A percentile compares a stretch with the other conserved stretches of the same genome.
These are phyloP conservation scores for Hypomecis punctinalis DNA, from an alignment of 2,888 invertebrate genomes.

Conservation along the genomic window DNA sequence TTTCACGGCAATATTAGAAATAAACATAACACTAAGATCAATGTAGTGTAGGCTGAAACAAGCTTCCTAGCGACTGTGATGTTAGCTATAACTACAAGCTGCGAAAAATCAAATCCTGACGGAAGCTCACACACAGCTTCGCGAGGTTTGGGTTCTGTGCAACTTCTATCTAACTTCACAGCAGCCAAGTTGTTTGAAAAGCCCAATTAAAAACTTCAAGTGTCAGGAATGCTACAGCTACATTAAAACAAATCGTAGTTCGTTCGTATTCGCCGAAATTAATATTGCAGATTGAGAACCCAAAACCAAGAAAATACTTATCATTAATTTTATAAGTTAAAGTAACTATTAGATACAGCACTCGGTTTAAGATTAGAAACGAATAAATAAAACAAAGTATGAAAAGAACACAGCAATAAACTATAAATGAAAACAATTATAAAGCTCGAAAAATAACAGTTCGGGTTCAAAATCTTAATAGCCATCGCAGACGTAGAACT, in stretches of 20 bases:
- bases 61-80: too few species aligned
- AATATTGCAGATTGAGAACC: conserved; percentile 30
- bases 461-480: too few species aligned
- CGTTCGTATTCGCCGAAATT: conserved; percentile 43
- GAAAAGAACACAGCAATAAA: too few species aligned
- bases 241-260: conserved; percentile 35
- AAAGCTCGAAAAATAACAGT: too few species aligned
- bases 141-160: too few species aligned
- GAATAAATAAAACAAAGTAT: neutral
- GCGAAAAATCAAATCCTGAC: too few species aligned
- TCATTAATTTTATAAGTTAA: neutral
- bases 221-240: conserved; percentile 49
- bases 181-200: neutral
- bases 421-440: too few species aligned
- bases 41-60: neutral
- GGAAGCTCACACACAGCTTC: too few species aligned
- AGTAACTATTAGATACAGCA: neutral
- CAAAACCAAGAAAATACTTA: neutral
- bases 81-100: too few species aligned
- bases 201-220: conserved; percentile 32
- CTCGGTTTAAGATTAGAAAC: neutral
- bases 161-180: too few species aligned
- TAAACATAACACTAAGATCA: neutral
- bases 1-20: neutral
- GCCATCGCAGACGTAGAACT: too few species aligned